phyloP scores from a whole-genome alignment of 2,113 vertebrate species.

The Capreolus pygargus region DNA sequence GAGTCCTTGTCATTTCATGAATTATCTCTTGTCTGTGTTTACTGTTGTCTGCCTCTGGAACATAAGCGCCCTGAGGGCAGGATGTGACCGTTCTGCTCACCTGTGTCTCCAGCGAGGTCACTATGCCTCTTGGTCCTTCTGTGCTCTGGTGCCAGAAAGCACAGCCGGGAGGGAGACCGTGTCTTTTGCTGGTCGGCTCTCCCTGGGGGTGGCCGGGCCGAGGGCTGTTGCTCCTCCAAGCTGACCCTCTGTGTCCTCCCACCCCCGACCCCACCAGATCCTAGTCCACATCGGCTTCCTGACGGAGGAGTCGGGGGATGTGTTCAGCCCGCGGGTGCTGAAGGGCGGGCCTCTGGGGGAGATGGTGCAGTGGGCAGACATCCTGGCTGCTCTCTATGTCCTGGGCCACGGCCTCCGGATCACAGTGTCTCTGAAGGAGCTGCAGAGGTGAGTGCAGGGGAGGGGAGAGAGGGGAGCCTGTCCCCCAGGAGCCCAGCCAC shows the following conservation, averaged over 20 bases:
- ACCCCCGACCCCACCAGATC: conserved; percentile 81
- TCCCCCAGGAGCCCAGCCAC: too few species aligned
- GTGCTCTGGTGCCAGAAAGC: not conserved
- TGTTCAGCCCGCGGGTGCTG: conserved; percentile 95
- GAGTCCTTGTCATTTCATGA: conserved; percentile 31
- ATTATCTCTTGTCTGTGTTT: conserved; percentile 14
- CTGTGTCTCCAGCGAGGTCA: not conserved
- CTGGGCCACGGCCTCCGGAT: conserved; percentile 93
- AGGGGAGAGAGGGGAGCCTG: fast-evolving
- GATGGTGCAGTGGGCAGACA: conserved; percentile 99
- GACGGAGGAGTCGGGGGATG: conserved; percentile 96
- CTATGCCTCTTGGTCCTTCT: not conserved
- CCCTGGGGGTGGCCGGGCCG: not conserved
- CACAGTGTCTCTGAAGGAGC: conserved; percentile 95
- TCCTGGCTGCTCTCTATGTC: conserved; percentile 91
- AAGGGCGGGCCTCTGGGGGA: conserved; percentile 97
- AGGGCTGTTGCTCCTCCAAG: not conserved
- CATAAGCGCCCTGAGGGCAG: not conserved
- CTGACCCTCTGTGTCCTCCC: not conserved
- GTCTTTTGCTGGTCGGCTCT: not conserved
- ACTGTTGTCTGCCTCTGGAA: not conserved
- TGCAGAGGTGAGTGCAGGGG: conserved; percentile 90
- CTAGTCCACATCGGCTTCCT: conserved; percentile 96
- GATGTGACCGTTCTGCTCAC: not conserved
- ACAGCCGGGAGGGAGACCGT: not conserved